A percentile compares a stretch with the other conserved stretches of the same genome.
phyloP scores from a whole-genome alignment of 2,888 invertebrate genomes.

The Drosophila pegasa region DNA sequence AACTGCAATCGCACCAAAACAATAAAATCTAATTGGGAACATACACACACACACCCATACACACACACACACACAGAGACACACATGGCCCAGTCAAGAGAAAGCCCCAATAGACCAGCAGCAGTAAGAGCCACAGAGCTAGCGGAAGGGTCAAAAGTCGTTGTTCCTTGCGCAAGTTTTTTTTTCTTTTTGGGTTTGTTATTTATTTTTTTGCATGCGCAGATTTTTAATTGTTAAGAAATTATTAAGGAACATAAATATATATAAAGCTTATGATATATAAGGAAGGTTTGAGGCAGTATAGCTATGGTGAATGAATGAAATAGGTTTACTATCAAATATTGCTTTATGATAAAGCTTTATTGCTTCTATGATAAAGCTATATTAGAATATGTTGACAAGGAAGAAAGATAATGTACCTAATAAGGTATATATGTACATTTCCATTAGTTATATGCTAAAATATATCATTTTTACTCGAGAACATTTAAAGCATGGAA shows the following conservation, averaged over 20 bases:
- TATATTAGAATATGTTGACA: too few relatives aligned
- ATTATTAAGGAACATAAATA: background rate
- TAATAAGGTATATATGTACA: too few relatives aligned
- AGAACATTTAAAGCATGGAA: too few relatives aligned
- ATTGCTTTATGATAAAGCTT: too few relatives aligned
- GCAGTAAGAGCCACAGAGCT: constrained; percentile 17
- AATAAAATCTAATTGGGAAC: constrained; percentile 82
- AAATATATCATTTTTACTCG: too few relatives aligned
- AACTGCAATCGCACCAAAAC: constrained; percentile 75
- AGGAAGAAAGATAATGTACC: too few relatives aligned
- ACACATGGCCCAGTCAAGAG: constrained; percentile 22
- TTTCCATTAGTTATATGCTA: too few relatives aligned
- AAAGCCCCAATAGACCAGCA: constrained; percentile 30
- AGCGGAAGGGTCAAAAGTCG: constrained; percentile 29
- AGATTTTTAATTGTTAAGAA: constrained; percentile 2
- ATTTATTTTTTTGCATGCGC: background rate
- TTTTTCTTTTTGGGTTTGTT: constrained; percentile 1
- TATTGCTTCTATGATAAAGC: too few relatives aligned
- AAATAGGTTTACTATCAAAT: background rate
- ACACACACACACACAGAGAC: constrained; percentile 23
- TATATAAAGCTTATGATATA: background rate
- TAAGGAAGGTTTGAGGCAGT: background rate
- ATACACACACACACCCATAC: constrained; percentile 49
- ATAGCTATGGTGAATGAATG: background rate
- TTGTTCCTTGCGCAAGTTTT: constrained; percentile 7